Evolutionary conservation across 2,888 invertebrate genomes (phyloP), one percentile per base, ranked within the genome.

Genomic region (Perdita meconis): DNA sequence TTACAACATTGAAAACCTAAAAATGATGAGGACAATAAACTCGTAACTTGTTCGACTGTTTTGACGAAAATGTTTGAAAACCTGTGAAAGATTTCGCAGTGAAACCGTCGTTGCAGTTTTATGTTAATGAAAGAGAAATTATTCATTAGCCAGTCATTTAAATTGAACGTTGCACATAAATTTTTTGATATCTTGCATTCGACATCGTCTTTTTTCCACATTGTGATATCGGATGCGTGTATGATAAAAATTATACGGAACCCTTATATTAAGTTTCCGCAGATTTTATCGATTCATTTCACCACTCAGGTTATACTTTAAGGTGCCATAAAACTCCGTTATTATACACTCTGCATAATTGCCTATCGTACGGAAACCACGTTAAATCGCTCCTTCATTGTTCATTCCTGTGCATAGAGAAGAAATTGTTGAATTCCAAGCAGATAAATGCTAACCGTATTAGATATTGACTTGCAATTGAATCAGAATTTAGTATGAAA

Each of bases 201-300:
- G 34, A 24, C 22, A 53, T 34, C 51, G n/a, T 40, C 34, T 68
- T 68, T 40, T n/a, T n/a, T n/a, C n/a, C 40, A 61, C 61, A 68
- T 68, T 68, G 53, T 68, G 42, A 44, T 61, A 44, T 44, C 40
- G 30, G 2, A 30, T 2, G 30, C 26, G 44, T 69, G 16, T 38
- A 42, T 19, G 34, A 19, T 63, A 36, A 40, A 59, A 38, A 30
- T 67, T 61, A 53, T 34, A 36, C 40, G 53, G 3, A 42, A 22
- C 61, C 10, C 36, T 42, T 63, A 61, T 55, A 63, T 44, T 42
- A 69, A 69, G 55, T 55, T 69, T 13, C 16, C 42, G 36, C 36
- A 30, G 61, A 69, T 55, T 61, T 69, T 69, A 69, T 69, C 61
- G 63, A 44, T 10, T 16, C 63, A 36, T 69, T 61, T 24, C 36